phyloP scores from a whole-genome alignment of 2,888 invertebrate genomes.

The Melanchra persicariae region DNA sequence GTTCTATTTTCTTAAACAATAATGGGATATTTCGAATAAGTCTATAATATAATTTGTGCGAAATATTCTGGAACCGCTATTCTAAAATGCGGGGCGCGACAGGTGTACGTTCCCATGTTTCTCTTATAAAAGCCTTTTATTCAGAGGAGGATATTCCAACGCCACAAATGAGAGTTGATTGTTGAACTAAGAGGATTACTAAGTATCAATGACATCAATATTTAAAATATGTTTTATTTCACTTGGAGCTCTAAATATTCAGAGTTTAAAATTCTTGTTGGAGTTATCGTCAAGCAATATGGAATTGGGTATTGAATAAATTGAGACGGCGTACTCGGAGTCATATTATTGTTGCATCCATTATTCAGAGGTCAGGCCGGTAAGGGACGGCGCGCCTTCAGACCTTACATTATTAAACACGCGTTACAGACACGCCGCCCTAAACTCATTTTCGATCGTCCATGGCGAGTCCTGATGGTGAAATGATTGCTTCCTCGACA shows the following conservation, averaged over 20 bases:
- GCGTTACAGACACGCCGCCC: constrained; percentile 87
- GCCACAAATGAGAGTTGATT: constrained; percentile 77
- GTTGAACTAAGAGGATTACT: constrained; percentile 78
- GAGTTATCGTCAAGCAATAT: constrained; percentile 58
- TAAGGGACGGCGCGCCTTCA: constrained; percentile 79
- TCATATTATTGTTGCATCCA: constrained; percentile 88
- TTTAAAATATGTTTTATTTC: constrained; percentile 58
- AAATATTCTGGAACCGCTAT: constrained; percentile 60
- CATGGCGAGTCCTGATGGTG: constrained; percentile 77
- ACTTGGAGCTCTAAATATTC: constrained; percentile 49
- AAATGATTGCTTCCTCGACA: constrained; percentile 76
- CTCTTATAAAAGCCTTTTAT: constrained; percentile 78
- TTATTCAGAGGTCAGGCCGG: constrained; percentile 85
- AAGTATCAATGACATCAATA: constrained; percentile 71
- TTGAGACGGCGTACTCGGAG: constrained; percentile 75
- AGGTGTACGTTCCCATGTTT: constrained; percentile 83
- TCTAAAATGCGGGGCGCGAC: constrained; percentile 76
- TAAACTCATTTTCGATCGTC: constrained; percentile 81
- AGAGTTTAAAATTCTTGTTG: constrained; percentile 45
- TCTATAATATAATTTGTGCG: constrained; percentile 53
- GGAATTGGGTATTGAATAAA: constrained; percentile 77
- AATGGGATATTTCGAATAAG: constrained; percentile 57
- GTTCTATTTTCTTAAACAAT: constrained; percentile 70
- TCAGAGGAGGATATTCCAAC: constrained; percentile 74
- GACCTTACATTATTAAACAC: constrained; percentile 89